phyloP scores from a whole-genome alignment of 1,140 invertebrate genomes.

The Drosophila biarmipes region DNA sequence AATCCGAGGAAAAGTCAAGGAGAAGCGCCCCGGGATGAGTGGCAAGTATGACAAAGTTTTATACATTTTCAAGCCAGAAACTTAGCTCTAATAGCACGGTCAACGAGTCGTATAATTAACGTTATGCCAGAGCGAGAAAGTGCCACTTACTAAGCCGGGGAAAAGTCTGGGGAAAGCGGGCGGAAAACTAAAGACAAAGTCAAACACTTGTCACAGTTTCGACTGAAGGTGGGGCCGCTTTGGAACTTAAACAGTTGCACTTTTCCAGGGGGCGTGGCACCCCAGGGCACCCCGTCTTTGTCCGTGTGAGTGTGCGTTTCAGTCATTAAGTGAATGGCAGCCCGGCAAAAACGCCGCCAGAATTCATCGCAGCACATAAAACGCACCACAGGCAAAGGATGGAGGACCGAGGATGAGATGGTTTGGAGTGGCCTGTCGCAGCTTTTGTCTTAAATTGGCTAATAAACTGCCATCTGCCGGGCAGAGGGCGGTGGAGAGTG shows the following conservation, averaged over 20 bases:
- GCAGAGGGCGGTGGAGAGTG: conserved; percentile 4
- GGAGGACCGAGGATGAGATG: conserved; percentile 8
- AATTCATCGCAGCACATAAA: conserved; percentile 82
- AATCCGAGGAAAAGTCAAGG: conserved; percentile 5
- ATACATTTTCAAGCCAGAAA: conserved; percentile 66
- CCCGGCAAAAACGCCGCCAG: conserved; percentile 67
- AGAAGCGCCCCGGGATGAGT: conserved; percentile 11
- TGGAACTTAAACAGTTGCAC: conserved; percentile 64
- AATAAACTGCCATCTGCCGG: conserved; percentile 73
- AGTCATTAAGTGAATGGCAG: conserved; percentile 74
- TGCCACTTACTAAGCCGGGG: conserved; percentile 25
- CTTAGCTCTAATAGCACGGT: conserved; percentile 70
- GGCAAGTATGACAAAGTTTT: conserved; percentile 71
- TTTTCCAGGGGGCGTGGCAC: conserved; percentile 54
- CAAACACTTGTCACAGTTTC: conserved; percentile 70
- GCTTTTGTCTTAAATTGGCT: conserved; percentile 78
- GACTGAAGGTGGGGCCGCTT: conserved; percentile 14
- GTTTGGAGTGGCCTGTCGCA: conserved; percentile 51
- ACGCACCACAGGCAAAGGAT: conserved; percentile 62
- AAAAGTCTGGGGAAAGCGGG: conserved; percentile 8
- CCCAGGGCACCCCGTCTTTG: conserved; percentile 1
- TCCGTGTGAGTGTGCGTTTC: conserved; percentile 24
- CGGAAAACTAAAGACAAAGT: conserved; percentile 73
- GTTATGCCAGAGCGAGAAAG: conserved; percentile 52
- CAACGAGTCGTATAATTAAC: conserved; percentile 81